Evolutionary conservation across 2,888 invertebrate species (phyloP), one percentile per base, ranked within the genome.

Genomic region (Ormyrus thymus): DNA sequence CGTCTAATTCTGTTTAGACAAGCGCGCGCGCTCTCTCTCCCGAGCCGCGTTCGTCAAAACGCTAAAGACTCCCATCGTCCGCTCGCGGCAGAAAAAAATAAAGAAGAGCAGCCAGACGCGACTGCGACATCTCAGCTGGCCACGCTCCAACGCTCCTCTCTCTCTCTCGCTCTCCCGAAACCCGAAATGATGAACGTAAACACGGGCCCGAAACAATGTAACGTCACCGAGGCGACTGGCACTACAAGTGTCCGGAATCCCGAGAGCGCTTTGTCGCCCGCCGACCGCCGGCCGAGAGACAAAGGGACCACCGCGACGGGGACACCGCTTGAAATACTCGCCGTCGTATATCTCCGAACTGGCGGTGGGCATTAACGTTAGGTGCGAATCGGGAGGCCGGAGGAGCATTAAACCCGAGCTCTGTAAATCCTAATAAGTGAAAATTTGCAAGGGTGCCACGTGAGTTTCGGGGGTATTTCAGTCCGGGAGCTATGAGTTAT

Each of bases 141-240:
- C 58, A 7, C 46, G 76, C 4, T 80, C 76, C 80, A 77, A 74
- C 65, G 64, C 72, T 4, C 53, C 13, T 56, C 11, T 13, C 48
- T 53, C 8, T 10, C 58, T 69, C 7, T n/a, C 56, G 1, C 4
- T 6, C 10, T 56, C 11, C 15, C 15, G 8, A 10, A 11, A 5
- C 56, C 50, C 61, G 43, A 6, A 61, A 74, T 77, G 78, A 81
- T 81, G 80, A 83, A 81, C 84, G 83, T 81, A 83, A 84, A 84
- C 85, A 82, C 73, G 78, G 59, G 13, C 79, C 69, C 66, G 82
- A 82, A 83, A 84, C 84, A 85, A 83, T 84, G 84, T 84, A 82
- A 80, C 81, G 69, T 29, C 29, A 29, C 29, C 29, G 29, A 29
- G 29, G 79, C 70, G 77, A 59, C 45, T 48, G 56, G n/a, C 13